Base-by-base conservation (phyloP, 2,797 vertebrate species). In the Pangasius mekongensis region DNA sequence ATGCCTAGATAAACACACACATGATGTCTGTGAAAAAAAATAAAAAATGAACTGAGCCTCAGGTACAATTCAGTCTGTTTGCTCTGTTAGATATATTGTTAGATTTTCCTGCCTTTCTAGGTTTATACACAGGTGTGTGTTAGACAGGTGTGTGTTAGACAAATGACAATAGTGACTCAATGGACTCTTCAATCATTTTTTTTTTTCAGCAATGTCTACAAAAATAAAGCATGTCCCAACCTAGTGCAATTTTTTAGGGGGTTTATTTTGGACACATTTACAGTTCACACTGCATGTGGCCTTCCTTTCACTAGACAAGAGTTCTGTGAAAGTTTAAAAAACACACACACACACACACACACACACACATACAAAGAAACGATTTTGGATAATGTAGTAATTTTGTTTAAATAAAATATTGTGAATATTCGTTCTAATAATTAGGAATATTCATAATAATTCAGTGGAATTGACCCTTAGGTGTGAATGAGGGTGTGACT, bases 1-100 rank as follows among this genome's bases (percentile, higher is more conserved):
- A 64, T 9, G 9, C 52, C n/a, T 64, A 20, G 36, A 86, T 77
- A 86, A 64, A 86, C 20, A 47, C n/a, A 76, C 69, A 20, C 9
- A 18, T 56, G 13, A 73, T 56, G 67, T 85, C n/a, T 58, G 49
- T 33, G 18, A 9, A 4, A 18, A 36, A 16, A 39, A 4, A 16
- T 27, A 24, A 60, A 27, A 27, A 16, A 43, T 0, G 3, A 30
- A 11, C 69, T 43, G 54, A 14, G 69, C 33, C 67, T 73, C 36
- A 0, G 33, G 33, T 56, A 20, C 30, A 27, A 49, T 73, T 80
- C 6, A 76, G 36, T 86, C 18, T 43, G 66, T 62, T 1, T 43
- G 66, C 11, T 56, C 27, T 8, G 56, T 76, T 62, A 49, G 39
- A 33, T 64, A 20, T 33, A 64, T 22, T 49, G 36, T 64, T 18